Conservation (phyloP, 2,113 vertebrate genomes). For the Isurus oxyrinchus region DNA sequence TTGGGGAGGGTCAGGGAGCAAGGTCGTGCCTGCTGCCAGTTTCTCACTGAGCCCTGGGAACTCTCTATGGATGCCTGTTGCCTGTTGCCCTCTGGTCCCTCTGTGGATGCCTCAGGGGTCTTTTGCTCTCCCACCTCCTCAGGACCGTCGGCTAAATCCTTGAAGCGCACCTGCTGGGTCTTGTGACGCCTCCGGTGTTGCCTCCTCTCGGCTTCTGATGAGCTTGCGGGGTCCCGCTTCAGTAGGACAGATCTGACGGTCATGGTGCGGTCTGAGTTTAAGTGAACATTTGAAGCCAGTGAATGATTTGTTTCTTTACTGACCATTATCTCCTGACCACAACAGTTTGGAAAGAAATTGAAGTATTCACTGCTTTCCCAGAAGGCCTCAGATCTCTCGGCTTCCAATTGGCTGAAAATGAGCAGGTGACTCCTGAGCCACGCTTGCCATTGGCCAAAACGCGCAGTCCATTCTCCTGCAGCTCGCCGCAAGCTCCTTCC, state of each 20-base stretch:
- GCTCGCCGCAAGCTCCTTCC: neutral
- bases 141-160: conserved; percentile 64
- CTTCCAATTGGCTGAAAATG: neutral
- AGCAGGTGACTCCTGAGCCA: neutral
- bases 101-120: conserved; percentile 48
- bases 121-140: neutral
- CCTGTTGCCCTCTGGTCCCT: conserved; percentile 60
- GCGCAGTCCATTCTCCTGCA: neutral
- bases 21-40: conserved; percentile 60
- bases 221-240: conserved; percentile 56
- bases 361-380: neutral
- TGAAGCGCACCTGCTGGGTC: conserved; percentile 76
- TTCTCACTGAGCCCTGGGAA: conserved; percentile 55
- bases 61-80: conserved; percentile 56
- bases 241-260: conserved; percentile 74
- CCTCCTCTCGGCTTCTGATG: conserved; percentile 64
- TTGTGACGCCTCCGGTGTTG: conserved; percentile 65
- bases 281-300: conserved; percentile 56
- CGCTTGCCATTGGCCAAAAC: neutral
- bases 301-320: conserved; percentile 63
- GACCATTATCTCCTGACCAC: conserved; percentile 56
- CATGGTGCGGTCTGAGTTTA: conserved; percentile 61
- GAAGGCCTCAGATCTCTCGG: neutral
- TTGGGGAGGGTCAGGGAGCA: conserved; percentile 66
- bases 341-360: neutral